Percentiles rank a stretch among this genome's conserved stretches.
These are phyloP conservation scores for Agonum fuliginosum DNA, from an alignment of 2,888 invertebrate species.

Conservation along the genomic window DNA sequence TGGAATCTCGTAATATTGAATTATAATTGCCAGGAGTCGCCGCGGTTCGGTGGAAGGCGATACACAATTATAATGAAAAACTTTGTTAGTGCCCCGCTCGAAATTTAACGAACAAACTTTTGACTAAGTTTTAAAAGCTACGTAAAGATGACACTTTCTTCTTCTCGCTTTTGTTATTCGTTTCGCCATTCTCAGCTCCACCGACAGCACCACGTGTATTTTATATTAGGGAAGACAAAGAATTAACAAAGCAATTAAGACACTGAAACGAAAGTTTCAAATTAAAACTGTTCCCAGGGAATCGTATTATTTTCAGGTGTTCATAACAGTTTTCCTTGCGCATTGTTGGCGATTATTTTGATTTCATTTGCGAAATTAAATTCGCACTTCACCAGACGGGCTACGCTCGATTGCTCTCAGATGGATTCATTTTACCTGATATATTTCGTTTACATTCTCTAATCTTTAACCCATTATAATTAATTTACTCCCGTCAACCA, in stretches of 20 bases:
- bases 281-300: conserved; percentile 57
- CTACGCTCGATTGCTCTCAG: background rate
- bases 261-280: conserved; percentile 57
- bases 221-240: conserved; percentile 59
- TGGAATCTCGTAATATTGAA: conserved; percentile 51
- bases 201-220: conserved; percentile 57
- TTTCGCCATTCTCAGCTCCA: conserved; percentile 55
- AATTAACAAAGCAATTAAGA: conserved; percentile 60
- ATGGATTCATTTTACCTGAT: background rate
- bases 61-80: conserved; percentile 60
- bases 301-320: conserved; percentile 60
- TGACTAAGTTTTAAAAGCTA: conserved; percentile 59
- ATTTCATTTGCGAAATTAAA: conserved; percentile 57
- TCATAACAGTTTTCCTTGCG: conserved; percentile 58
- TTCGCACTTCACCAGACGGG: conserved; percentile 45
- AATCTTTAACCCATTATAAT: background rate
- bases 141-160: conserved; percentile 60
- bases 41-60: background rate
- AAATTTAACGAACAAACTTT: conserved; percentile 60
- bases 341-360: conserved; percentile 58
- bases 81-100: conserved; percentile 58
- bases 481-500: too few relatives aligned
- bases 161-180: conserved; percentile 54
- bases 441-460: background rate
- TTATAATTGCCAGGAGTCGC: conserved; percentile 37